phyloP scores from a whole-genome alignment of 2,888 invertebrate species.

The Nymphalis polychloros region DNA sequence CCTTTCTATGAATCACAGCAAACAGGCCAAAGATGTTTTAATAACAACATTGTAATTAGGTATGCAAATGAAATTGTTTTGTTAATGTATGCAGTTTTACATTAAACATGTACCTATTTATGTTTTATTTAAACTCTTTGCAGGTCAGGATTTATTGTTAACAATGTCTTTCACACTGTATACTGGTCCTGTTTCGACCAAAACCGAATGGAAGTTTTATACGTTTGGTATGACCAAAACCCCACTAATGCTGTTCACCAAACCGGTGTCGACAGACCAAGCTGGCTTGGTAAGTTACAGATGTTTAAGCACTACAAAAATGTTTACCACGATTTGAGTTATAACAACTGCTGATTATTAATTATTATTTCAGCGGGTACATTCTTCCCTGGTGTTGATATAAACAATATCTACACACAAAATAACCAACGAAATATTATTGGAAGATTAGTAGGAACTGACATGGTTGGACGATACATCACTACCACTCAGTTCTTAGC shows the following conservation, averaged over 20 bases:
- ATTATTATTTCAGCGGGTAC: slow-evolving; percentile 60
- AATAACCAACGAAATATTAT: slow-evolving; percentile 58
- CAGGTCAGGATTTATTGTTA: slow-evolving; percentile 78
- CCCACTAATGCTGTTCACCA: slow-evolving; percentile 73
- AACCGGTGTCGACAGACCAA: slow-evolving; percentile 70
- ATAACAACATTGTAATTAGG: slow-evolving; percentile 69
- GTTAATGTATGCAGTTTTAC: too few relatives aligned
- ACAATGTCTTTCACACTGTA: slow-evolving; percentile 67
- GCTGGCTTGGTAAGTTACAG: slow-evolving; percentile 61
- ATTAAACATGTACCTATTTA: background rate
- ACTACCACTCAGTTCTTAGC: slow-evolving; percentile 67
- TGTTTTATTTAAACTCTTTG: slow-evolving; percentile 22
- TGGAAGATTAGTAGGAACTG: slow-evolving; percentile 55
- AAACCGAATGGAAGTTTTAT: slow-evolving; percentile 71
- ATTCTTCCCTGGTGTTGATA: slow-evolving; percentile 72
- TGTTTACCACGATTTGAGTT: background rate
- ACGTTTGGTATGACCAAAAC: slow-evolving; percentile 75
- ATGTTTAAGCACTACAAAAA: background rate
- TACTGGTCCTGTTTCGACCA: slow-evolving; percentile 81
- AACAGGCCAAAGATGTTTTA: slow-evolving; percentile 67
- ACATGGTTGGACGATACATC: slow-evolving; percentile 71
- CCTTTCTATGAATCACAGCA: slow-evolving; percentile 62
- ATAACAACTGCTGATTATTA: background rate
- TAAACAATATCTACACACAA: slow-evolving; percentile 68
- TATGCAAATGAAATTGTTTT: slow-evolving; percentile 38